phyloP scores from a whole-genome alignment of 1,140 invertebrate genomes.

The Venustaconcha ellipsiformis region DNA sequence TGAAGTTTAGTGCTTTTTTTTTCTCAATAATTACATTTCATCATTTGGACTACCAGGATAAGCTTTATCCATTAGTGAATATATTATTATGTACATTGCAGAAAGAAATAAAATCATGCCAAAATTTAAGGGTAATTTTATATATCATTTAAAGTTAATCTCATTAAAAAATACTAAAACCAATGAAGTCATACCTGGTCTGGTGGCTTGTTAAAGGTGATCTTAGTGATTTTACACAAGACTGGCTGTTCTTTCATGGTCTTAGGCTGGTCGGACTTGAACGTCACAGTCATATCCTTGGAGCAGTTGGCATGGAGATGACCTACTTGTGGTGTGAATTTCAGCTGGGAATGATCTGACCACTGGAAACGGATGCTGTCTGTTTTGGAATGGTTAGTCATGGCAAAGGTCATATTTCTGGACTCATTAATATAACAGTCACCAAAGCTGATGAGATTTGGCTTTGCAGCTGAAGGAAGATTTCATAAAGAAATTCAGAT shows the following conservation, averaged over 20 bases:
- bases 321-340: conserved; percentile 62
- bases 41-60: no score
- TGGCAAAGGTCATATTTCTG: conserved; percentile 60
- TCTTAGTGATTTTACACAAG: conserved; percentile 62
- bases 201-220: conserved; percentile 65
- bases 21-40: no score
- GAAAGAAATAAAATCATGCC: no score
- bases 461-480: conserved; percentile 61
- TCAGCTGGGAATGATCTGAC: conserved; percentile 60
- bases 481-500: conserved; percentile 1
- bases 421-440: conserved; percentile 65
- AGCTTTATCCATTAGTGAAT: no score
- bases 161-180: neutral
- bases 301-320: conserved; percentile 61
- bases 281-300: conserved; percentile 67
- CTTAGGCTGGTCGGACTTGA: conserved; percentile 59
- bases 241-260: conserved; percentile 51
- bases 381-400: conserved; percentile 66
- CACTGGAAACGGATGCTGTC: conserved; percentile 64
- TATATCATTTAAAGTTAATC: no score
- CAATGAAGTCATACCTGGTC: conserved; percentile 42
- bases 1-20: no score
- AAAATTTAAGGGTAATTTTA: no score
- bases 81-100: no score
- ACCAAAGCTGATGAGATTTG: conserved; percentile 67